A percentile compares a stretch with the other conserved stretches of the same genome.
These are phyloP conservation scores for Cataglyphis rosenhaueri DNA, from an alignment of 2,888 invertebrate species.

Conservation along the genomic window DNA sequence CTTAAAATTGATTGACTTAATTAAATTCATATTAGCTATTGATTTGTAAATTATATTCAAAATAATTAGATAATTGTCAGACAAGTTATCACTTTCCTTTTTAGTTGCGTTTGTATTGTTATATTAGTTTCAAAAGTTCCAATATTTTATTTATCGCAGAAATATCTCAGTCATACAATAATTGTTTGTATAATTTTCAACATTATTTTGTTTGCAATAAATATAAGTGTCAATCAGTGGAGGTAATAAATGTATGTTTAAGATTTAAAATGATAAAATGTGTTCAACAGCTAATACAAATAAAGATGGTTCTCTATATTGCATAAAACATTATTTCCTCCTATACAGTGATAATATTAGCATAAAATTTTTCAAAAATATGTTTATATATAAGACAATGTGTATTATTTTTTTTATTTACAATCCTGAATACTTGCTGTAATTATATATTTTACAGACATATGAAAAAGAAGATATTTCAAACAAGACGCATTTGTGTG, in stretches of 20 bases:
- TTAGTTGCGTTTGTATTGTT: slow-evolving; percentile 22
- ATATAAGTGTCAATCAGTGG: slow-evolving; percentile 41
- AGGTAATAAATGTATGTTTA: slow-evolving; percentile 56
- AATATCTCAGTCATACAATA: slow-evolving; percentile 25
- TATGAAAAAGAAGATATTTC: neutral
- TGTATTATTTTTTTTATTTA: neutral
- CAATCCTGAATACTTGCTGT: neutral
- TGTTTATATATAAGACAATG: neutral
- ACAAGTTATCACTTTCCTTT: slow-evolving; percentile 8
- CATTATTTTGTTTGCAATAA: slow-evolving; percentile 46
- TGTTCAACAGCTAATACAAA: slow-evolving; percentile 54
- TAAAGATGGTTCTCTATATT: slow-evolving; percentile 56
- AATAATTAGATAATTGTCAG: slow-evolving; percentile 9
- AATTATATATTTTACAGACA: neutral
- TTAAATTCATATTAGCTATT: slow-evolving; percentile 15
- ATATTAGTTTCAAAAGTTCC: slow-evolving; percentile 2
- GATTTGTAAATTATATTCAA: slow-evolving; percentile 24
- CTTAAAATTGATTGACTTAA: slow-evolving; percentile 20
- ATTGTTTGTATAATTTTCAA: slow-evolving; percentile 35
- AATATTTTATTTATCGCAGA: slow-evolving; percentile 16
- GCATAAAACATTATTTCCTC: neutral
- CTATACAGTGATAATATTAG: neutral
- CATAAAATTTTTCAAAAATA: neutral
- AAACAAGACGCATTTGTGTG: neutral
- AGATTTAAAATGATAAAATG: slow-evolving; percentile 61